Evolutionary conservation across 1,140 invertebrate species (phyloP).

Genomic region (Orchestia grillus): DNA sequence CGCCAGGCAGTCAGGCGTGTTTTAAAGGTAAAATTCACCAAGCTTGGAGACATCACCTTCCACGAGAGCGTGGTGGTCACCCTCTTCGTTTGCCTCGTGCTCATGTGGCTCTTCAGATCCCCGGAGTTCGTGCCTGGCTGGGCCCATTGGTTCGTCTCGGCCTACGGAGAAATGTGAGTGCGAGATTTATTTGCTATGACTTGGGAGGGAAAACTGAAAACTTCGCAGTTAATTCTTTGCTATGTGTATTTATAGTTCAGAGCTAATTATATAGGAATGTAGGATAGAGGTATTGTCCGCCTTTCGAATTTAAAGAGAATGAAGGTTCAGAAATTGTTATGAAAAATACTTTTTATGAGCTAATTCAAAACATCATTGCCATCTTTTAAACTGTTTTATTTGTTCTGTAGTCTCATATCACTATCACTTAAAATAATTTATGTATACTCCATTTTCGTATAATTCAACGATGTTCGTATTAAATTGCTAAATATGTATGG

Average conservation of each 20-base stretch:
- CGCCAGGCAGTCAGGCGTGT: constrained; percentile 71
- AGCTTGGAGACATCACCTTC: constrained; percentile 83
- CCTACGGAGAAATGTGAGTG: constrained; percentile 54
- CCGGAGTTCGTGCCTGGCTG: constrained; percentile 84
- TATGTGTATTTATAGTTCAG: background rate
- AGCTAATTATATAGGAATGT: background rate
- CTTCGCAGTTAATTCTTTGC: background rate
- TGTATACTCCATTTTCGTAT: background rate
- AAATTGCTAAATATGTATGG: background rate
- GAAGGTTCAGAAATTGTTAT: background rate
- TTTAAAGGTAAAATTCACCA: constrained; percentile 79
- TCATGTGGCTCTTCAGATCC: constrained; percentile 90
- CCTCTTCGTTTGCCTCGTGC: constrained; percentile 83
- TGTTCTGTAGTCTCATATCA: background rate
- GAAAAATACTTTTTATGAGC: background rate
- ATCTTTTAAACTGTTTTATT: background rate
- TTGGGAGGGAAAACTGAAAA: background rate
- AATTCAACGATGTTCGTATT: background rate
- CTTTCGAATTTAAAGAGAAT: background rate
- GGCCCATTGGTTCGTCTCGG: constrained; percentile 50
- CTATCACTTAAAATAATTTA: background rate
- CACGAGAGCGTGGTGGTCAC: constrained; percentile 83
- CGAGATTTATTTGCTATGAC: background rate
- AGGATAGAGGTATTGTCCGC: background rate
- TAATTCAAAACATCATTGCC: background rate